phyloP scores from a whole-genome alignment of 2,888 invertebrate species.

The Odontocerum albicorne region DNA sequence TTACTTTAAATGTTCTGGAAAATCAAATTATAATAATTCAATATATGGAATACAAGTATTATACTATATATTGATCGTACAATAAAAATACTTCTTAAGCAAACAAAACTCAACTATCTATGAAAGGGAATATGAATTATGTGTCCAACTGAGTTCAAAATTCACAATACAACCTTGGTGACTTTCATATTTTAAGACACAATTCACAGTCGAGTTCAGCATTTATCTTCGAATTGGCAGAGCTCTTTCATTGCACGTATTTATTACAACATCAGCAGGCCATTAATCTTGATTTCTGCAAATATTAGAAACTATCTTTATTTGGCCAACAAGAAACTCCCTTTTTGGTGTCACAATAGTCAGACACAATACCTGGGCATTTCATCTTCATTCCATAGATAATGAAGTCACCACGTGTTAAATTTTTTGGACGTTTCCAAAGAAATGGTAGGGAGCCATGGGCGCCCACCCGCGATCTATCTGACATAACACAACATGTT shows the following conservation, averaged over 20 bases:
- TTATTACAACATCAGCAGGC: constrained; percentile 17
- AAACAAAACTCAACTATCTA: neutral
- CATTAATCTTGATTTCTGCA: constrained; percentile 33
- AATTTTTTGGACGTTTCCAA: constrained; percentile 20
- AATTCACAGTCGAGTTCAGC: neutral
- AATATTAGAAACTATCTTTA: constrained; percentile 17
- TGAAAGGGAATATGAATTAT: neutral
- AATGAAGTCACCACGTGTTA: constrained; percentile 30
- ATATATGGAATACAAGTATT: neutral
- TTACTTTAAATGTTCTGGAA: too few species aligned
- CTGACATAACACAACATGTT: constrained; percentile 19
- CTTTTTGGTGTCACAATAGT: constrained; percentile 7
- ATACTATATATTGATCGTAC: too few species aligned
- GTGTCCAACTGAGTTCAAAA: constrained; percentile 8
- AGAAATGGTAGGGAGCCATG: constrained; percentile 1
- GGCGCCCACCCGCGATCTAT: constrained; percentile 23
- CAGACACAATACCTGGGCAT: constrained; percentile 9
- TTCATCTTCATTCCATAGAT: constrained; percentile 19
- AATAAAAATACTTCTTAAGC: neutral
- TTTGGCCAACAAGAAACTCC: constrained; percentile 4
- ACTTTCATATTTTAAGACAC: constrained; percentile 9
- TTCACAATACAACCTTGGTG: constrained; percentile 1
- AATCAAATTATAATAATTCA: neutral
- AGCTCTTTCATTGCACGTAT: constrained; percentile 13
- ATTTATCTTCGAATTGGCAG: constrained; percentile 13